Conservation (phyloP, 2,797 vertebrate genomes). For the Acanthurus lineatus region DNA sequence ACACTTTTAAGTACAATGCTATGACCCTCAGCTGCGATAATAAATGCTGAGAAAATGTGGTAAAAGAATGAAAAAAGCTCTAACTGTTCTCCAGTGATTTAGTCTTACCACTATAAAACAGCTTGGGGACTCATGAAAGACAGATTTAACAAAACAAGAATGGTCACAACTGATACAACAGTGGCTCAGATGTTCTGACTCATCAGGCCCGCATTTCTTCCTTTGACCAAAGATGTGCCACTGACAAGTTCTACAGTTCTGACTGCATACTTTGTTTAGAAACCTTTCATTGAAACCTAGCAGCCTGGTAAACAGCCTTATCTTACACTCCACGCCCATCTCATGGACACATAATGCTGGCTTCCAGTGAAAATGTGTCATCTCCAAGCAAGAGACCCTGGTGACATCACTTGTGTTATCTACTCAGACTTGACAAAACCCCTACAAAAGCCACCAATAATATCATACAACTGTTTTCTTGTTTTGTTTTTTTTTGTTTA, state of each 20-base stretch:
- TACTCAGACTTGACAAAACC: conserved; percentile 9
- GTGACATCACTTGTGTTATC: conserved; percentile 12
- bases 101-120: conserved; percentile 23
- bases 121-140: conserved; percentile 24
- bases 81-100: conserved; percentile 34
- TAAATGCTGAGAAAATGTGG: conserved; percentile 41
- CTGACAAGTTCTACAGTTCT: background rate
- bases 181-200: conserved; percentile 29
- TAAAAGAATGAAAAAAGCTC: conserved; percentile 33
- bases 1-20: conserved; percentile 26
- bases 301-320: background rate
- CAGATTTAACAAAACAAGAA: conserved; percentile 12
- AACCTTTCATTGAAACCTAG: background rate
- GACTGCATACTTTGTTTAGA: background rate
- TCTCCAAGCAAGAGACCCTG: background rate
- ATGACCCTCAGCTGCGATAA: conserved; percentile 34
- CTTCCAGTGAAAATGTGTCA: conserved; percentile 21
- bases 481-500: too few relatives aligned
- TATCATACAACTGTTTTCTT: conserved; percentile 1
- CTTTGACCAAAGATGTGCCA: background rate
- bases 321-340: background rate
- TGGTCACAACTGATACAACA: conserved; percentile 17
- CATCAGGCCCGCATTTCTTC: conserved; percentile 2
- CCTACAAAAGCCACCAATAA: conserved; percentile 25
- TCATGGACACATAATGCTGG: background rate